These are phyloP conservation scores for Onychomys arenicola DNA, from an alignment of 2,797 vertebrate genomes.

Conservation along the genomic window DNA sequence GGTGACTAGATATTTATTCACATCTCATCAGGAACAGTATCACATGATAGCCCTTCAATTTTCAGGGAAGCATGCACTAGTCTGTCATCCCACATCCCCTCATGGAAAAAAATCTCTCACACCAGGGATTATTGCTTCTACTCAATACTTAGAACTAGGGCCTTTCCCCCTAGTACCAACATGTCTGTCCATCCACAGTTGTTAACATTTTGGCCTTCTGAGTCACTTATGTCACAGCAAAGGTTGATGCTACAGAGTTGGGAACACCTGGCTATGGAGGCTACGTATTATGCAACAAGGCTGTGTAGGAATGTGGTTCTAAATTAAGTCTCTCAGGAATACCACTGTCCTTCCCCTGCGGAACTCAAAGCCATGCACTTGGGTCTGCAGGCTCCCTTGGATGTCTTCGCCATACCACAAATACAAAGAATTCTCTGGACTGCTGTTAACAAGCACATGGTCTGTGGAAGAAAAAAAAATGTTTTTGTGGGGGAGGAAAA, in stretches of 20 bases:
- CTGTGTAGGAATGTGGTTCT: not conserved
- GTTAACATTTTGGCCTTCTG: slow-evolving; percentile 37
- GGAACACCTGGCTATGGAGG: not conserved
- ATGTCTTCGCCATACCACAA: not conserved
- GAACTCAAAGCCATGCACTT: not conserved
- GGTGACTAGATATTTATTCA: not conserved
- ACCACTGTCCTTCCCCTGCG: not conserved
- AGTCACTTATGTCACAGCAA: not conserved
- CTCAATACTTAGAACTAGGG: not conserved
- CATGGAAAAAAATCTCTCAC: slow-evolving; percentile 3
- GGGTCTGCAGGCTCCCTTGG: not conserved
- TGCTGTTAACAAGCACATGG: slow-evolving; percentile 72
- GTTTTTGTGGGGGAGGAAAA: slow-evolving; percentile 5
- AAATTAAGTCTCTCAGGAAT: not conserved
- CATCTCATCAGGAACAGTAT: not conserved
- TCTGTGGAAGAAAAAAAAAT: slow-evolving; percentile 79
- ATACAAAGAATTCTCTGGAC: not conserved
- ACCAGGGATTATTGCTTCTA: not conserved
- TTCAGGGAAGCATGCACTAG: not conserved
- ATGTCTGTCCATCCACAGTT: slow-evolving; percentile 40
- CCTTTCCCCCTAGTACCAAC: slow-evolving; percentile 25
- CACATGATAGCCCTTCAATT: not conserved
- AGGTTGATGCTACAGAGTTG: not conserved
- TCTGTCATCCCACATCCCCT: rapidly evolving
- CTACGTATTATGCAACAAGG: not conserved